These are phyloP conservation scores for Drosophila triauraria DNA, from an alignment of 1,140 invertebrate species.

Conservation along the genomic window DNA sequence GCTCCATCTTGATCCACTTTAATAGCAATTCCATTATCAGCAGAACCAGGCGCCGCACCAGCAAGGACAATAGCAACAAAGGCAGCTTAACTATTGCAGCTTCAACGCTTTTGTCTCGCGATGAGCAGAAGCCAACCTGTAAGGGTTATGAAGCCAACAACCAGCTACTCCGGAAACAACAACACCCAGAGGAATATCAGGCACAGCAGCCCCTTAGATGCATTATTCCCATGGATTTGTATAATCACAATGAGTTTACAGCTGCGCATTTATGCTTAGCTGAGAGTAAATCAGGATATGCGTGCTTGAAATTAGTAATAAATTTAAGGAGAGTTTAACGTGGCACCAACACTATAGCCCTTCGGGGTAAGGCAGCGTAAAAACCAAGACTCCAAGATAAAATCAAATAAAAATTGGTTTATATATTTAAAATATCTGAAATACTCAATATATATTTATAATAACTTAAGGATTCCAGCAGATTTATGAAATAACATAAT, in stretches of 20 bases:
- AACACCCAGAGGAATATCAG: neutral
- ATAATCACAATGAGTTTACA: neutral
- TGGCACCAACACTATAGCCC: neutral
- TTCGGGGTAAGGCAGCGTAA: neutral
- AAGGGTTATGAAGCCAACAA: slow-evolving; percentile 13
- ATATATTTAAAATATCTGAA: too few relatives aligned
- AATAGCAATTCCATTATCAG: slow-evolving; percentile 63
- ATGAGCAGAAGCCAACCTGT: slow-evolving; percentile 10
- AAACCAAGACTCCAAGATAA: too few relatives aligned
- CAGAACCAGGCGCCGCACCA: slow-evolving; percentile 15
- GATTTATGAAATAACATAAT: neutral
- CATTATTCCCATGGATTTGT: slow-evolving; percentile 23
- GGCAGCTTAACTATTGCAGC: slow-evolving; percentile 28
- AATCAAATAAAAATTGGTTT: neutral
- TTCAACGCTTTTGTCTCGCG: slow-evolving; percentile 19
- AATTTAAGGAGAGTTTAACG: neutral
- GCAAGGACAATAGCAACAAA: slow-evolving; percentile 25
- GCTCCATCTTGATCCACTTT: slow-evolving; percentile 33
- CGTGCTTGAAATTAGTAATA: neutral
- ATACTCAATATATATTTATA: neutral
- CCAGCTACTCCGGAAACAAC: neutral
- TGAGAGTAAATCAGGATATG: neutral
- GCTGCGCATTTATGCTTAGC: neutral
- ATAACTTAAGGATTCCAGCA: neutral
- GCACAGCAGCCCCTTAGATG: neutral